Evolutionary conservation across 35 echinoderm and acorn worm species (phyloP), one percentile per base, ranked within the genome.

Genomic region (Apostichopus japonicus): DNA sequence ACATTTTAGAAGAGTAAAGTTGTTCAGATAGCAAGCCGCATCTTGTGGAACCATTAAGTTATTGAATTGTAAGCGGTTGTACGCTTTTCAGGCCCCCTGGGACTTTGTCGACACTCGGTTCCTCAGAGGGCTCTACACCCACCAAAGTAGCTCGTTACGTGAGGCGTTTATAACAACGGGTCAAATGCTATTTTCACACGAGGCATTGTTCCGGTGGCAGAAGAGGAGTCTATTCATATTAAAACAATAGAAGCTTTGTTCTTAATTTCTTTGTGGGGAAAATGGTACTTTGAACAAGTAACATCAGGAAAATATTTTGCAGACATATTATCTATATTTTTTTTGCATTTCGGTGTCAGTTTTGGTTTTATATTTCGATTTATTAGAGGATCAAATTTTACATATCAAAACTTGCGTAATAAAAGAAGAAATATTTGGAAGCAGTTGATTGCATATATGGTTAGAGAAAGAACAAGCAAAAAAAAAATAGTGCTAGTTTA

Each of bases 1-100:
- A 75, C 17, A 23, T 15, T 19, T 75, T 67, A 67, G 11, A 23
- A 6, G 21, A n/a, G n/a, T 19, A 21, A 75, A 84, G 57, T 23
- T 84, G 19, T 57, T 84, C n/a, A 16, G 81, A 55, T 1, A 17
- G 7, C 13, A 8, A 16, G 54, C 55, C 56, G 81, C 81, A 84
- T 84, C 54, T 84, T 84, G 54, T 84, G 19, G 15, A 19, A 23
- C 54, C 57, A 57, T 84, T 84, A 84, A 84, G 13, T 84, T 58
- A 58, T 75, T 55, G 17, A 55, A 16, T 84, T 24, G 10, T 13
- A 23, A 84, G 81, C 81, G 81, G 81, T 84, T 84, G 21, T 24
- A 54, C 24, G 53, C 54, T 58, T 58, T 23, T 53, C 56, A 24
- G 81, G 19, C 81, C 81, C 81, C 81, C 17, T 56, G 81, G 81